Percentiles rank a stretch among this genome's conserved stretches.
phyloP scores from a whole-genome alignment of 2,797 vertebrate genomes.

The Psittacula derbiana region DNA sequence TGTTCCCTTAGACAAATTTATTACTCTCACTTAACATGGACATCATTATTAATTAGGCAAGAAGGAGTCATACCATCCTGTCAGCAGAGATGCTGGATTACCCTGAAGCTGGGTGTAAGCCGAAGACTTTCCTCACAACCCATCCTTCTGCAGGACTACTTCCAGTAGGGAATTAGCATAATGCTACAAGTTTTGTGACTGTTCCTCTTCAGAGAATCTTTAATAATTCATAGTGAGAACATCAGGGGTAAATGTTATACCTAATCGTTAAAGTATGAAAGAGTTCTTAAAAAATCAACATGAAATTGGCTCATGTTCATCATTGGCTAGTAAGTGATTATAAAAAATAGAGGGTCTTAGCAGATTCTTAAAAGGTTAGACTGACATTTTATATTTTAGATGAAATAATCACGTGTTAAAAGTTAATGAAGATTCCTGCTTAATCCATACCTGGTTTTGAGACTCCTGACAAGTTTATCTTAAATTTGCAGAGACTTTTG shows the following conservation, averaged over 20 bases:
- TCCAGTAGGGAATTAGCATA: not conserved
- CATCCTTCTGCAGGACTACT: not conserved
- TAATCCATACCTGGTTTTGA: not conserved
- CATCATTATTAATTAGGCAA: conserved; percentile 61
- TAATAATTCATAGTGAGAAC: not conserved
- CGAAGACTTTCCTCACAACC: not conserved
- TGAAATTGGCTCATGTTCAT: not conserved
- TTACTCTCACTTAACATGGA: conserved; percentile 35
- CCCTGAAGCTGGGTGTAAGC: not conserved
- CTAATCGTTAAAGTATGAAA: not conserved
- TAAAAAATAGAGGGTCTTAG: not conserved
- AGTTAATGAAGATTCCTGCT: not conserved
- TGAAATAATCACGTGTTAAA: not conserved
- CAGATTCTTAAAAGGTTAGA: not conserved
- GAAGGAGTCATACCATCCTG: conserved; percentile 11
- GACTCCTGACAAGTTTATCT: not conserved
- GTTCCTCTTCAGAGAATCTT: not conserved
- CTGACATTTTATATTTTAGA: not conserved
- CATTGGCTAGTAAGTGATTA: not conserved
- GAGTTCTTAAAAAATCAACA: not conserved
- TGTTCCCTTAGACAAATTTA: conserved; percentile 47
- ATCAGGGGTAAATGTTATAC: not conserved
- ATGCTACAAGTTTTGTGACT: not conserved
- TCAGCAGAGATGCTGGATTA: conserved; percentile 35
- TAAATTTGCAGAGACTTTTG: not conserved